phyloP scores from a whole-genome alignment of 1,140 invertebrate genomes.

The Paramacrobiotus metropolitanus region DNA sequence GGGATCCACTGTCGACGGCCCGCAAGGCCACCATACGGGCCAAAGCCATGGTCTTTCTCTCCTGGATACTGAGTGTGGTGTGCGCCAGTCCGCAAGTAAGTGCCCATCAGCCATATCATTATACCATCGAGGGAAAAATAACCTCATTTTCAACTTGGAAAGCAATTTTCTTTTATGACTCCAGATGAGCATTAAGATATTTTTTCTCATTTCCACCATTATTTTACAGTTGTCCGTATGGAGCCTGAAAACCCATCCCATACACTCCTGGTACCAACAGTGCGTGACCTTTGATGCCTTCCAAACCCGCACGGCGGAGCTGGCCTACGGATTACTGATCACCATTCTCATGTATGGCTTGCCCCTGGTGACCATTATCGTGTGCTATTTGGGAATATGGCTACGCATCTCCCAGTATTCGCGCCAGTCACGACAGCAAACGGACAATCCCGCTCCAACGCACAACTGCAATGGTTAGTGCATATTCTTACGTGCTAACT shows the following conservation, averaged over 20 bases:
- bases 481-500: too few relatives aligned
- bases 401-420: background rate
- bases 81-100: background rate
- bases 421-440: background rate
- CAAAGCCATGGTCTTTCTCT: background rate
- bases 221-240: background rate
- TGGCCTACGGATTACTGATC: background rate
- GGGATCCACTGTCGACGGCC: constrained; percentile 1
- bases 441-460: too few relatives aligned
- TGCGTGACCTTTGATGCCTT: background rate
- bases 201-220: too few relatives aligned
- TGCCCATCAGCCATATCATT: too few relatives aligned
- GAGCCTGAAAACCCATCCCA: background rate
- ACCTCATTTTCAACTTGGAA: too few relatives aligned
- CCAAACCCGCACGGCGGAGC: background rate
- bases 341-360: background rate
- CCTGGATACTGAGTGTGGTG: background rate
- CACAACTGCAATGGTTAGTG: too few relatives aligned
- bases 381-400: background rate
- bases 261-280: background rate
- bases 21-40: background rate
- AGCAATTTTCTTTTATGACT: too few relatives aligned
- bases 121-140: too few relatives aligned
- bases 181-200: too few relatives aligned
- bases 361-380: background rate